Evolutionary conservation across 2,113 vertebrate species (phyloP), one percentile per base, ranked within the genome.

Genomic region (Coracopsis vasa): DNA sequence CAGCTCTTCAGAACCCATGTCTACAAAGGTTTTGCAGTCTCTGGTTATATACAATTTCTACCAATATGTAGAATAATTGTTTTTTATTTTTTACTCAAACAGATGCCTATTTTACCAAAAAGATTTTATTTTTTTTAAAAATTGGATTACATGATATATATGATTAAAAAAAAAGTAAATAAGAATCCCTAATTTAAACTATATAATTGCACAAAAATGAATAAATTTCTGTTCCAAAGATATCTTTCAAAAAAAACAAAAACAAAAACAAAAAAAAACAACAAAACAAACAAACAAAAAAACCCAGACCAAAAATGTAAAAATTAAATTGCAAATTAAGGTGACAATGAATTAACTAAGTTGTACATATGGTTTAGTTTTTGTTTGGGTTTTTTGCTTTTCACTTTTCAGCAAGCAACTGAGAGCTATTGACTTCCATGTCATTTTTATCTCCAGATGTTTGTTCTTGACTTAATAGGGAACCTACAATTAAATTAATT

Each of bases 361-460:
- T 72, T 51, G 4, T 50, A 69, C 3, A 56, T 25, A 66, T 64
- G 7, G 6, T 61, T 62, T 29, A 18, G 7, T 3, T 31, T 28
- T n/a, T 18, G 3, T 4, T 3, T 7, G 13, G 20, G 27, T 72
- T 42, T 61, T 67, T 71, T 7, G 11, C 2, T 60, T 75, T 61
- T 77, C 3, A 28, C 9, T 91, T 86, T 80, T 53, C 50, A 33
- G 89, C 51, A 60, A 4, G 58, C 4, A 66, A 41, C 23, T 37
- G 50, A 89, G 47, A 54, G 20, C 50, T 90, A 5, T 93, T 95
- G 74, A 90, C 29, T 74, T 47, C 51, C 81, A 48, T 75, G 66
- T 85, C 25, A 75, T 88, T 79, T 92, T 82, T 88, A 61, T 65
- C 17, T 67, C 65, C 92, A 95, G 65, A 72, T 93, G 74, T 94